Percentiles rank a stretch among this genome's conserved stretches.
These are phyloP conservation scores for Danionella dracula DNA, from an alignment of 2,797 vertebrate genomes.

Conservation along the genomic window DNA sequence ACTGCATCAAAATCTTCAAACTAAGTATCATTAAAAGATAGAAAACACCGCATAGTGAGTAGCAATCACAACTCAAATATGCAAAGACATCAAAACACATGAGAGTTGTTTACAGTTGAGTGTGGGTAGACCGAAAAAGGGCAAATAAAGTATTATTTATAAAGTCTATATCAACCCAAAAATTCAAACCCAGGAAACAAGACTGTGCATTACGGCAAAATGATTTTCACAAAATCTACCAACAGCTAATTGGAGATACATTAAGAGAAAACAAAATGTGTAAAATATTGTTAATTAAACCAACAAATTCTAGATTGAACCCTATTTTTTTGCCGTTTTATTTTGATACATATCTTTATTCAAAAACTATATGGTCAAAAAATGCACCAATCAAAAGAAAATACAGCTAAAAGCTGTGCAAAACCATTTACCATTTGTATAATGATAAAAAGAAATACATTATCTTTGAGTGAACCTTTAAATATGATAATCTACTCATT, in stretches of 20 bases:
- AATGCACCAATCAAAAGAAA: conserved; percentile 10
- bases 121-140: neutral
- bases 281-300: too few species aligned
- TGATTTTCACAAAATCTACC: too few species aligned
- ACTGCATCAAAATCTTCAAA: too few species aligned
- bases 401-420: too few species aligned
- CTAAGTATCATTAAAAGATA: too few species aligned
- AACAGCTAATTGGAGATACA: too few species aligned
- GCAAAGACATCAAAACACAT: too few species aligned
- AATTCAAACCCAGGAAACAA: too few species aligned
- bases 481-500: conserved; percentile 17
- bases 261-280: neutral
- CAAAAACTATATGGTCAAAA: neutral
- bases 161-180: neutral
- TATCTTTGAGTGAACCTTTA: conserved; percentile 31
- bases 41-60: too few species aligned
- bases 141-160: neutral
- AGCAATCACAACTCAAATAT: neutral
- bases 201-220: too few species aligned
- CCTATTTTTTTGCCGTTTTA: neutral
- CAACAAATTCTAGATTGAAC: too few species aligned
- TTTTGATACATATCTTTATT: neutral
- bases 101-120: neutral
- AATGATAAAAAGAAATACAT: conserved; percentile 29
- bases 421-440: neutral